Percentiles rank a stretch among this genome's conserved stretches.
phyloP scores from a whole-genome alignment of 2,113 vertebrate genomes.

The Orycteropus afer region DNA sequence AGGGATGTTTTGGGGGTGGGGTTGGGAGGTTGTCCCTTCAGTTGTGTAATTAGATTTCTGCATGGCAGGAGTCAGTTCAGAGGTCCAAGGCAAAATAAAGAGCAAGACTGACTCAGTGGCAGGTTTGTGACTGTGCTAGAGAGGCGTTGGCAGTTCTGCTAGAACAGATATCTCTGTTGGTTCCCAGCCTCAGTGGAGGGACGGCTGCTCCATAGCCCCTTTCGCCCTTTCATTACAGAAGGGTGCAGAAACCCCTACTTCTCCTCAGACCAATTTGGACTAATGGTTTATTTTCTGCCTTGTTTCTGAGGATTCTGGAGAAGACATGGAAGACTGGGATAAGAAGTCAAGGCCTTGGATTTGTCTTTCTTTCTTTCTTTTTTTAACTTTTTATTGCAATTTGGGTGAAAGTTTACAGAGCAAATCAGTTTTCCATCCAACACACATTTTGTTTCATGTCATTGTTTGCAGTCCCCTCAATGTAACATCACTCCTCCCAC shows the following conservation, averaged over 20 bases:
- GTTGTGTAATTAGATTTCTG: neutral
- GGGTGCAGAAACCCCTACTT: neutral
- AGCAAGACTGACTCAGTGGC: neutral
- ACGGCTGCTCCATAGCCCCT: neutral
- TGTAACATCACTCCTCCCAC: no score
- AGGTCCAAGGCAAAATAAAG: neutral
- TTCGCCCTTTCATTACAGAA: neutral
- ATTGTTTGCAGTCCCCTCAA: no score
- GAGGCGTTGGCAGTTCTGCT: neutral
- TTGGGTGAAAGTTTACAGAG: no score
- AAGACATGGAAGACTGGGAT: neutral
- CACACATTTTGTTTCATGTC: no score
- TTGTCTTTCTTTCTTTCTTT: no score
- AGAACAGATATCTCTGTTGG: neutral
- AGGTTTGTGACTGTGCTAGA: neutral
- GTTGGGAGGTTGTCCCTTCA: neutral
- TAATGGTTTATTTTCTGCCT: neutral
- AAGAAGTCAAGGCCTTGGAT: neutral
- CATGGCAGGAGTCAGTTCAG: neutral
- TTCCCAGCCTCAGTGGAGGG: neutral
- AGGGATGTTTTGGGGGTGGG: neutral
- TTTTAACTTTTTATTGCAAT: no score
- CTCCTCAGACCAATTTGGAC: neutral
- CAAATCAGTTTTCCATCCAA: no score
- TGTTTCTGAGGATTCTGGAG: neutral